Conservation (phyloP, 2,797 vertebrate genomes). For the Pristis pectinata region DNA sequence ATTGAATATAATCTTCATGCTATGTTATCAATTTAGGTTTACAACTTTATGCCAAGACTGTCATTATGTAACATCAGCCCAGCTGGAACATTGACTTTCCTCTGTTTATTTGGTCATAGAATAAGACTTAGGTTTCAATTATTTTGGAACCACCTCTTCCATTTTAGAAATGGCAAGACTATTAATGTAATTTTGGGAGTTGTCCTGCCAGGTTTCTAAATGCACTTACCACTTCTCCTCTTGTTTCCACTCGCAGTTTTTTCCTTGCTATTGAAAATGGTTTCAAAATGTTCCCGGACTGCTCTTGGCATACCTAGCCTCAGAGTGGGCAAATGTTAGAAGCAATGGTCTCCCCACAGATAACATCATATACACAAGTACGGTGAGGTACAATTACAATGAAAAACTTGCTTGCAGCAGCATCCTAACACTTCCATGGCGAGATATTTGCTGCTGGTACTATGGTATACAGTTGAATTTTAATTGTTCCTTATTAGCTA, state of each 20-base stretch:
- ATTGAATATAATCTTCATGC: neutral
- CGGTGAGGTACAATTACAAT: too few species aligned
- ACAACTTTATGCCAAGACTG: neutral
- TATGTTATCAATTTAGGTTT: neutral
- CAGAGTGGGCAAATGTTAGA: neutral
- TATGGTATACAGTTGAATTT: neutral
- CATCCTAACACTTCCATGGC: neutral
- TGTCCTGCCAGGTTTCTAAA: neutral
- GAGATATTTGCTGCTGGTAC: neutral
- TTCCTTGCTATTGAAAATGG: neutral
- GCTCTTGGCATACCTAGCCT: neutral
- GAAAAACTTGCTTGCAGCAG: too few species aligned
- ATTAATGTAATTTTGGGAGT: neutral
- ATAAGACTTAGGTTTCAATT: neutral
- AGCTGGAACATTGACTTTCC: neutral
- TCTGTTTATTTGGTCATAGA: neutral
- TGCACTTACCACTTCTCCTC: neutral
- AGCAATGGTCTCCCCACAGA: neutral
- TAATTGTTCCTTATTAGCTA: constrained; percentile 13
- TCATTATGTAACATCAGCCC: neutral
- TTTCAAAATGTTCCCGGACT: neutral
- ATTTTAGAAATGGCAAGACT: neutral
- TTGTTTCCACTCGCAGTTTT: neutral
- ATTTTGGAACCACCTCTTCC: neutral
- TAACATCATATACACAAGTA: too few species aligned